phyloP scores from a whole-genome alignment of 2,113 vertebrate genomes.

The Scophthalmus maximus region DNA sequence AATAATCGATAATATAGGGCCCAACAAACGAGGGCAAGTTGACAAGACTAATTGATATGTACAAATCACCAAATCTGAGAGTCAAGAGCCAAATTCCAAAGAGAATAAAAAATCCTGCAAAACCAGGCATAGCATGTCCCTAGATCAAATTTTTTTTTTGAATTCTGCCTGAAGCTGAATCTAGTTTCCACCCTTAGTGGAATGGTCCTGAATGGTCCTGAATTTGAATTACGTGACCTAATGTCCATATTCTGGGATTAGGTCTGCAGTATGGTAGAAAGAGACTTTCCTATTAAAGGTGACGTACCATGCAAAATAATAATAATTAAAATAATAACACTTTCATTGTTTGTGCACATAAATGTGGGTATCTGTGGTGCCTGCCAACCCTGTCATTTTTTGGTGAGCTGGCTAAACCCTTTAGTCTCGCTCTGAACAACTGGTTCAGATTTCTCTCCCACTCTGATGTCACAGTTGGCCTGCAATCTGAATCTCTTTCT shows the following conservation, averaged over 20 bases:
- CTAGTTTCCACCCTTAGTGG: background rate
- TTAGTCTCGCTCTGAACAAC: too few relatives aligned
- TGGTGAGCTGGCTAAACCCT: too few relatives aligned
- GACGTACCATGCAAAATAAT: too few relatives aligned
- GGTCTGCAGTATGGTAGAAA: background rate
- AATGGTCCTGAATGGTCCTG: background rate
- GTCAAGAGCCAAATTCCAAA: background rate
- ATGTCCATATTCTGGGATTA: background rate
- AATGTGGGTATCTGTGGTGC: too few relatives aligned
- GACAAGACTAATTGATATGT: background rate
- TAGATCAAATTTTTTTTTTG: slow-evolving; percentile 13
- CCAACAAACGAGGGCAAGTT: background rate
- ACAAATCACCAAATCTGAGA: background rate
- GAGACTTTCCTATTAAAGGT: background rate
- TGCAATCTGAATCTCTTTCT: too few relatives aligned
- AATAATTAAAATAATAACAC: too few relatives aligned
- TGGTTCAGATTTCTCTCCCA: too few relatives aligned
- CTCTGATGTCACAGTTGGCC: too few relatives aligned
- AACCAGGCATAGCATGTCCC: background rate
- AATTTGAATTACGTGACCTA: background rate
- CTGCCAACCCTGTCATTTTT: too few relatives aligned
- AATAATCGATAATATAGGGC: background rate
- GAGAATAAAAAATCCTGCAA: background rate
- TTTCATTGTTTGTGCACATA: too few relatives aligned
- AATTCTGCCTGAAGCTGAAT: slow-evolving; percentile 16